Conservation (phyloP, 2,797 vertebrate genomes). For the Perodicticus potto region DNA sequence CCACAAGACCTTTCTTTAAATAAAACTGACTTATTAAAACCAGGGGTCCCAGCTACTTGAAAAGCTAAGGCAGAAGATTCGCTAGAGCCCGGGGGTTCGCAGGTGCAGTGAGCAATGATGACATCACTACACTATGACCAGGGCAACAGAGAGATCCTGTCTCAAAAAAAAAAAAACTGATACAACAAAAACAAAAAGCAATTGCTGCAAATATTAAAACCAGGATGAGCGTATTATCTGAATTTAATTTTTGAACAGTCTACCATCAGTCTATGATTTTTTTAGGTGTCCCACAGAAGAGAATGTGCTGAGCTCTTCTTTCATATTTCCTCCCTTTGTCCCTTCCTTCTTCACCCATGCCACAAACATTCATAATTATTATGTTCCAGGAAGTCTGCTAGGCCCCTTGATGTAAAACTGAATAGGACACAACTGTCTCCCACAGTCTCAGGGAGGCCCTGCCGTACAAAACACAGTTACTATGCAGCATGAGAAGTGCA, state of each 20-base stretch:
- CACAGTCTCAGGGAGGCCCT: neutral
- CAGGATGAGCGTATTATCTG: neutral
- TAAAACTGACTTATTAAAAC: neutral
- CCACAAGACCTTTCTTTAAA: neutral
- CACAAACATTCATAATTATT: neutral
- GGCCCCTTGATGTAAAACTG: neutral
- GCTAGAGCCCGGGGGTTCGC: too few relatives aligned
- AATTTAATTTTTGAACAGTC: neutral
- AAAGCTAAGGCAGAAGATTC: neutral
- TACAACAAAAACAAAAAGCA: slow-evolving; percentile 52
- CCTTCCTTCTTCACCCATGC: neutral
- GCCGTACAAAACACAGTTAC: neutral
- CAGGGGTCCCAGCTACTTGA: neutral
- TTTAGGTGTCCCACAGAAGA: slow-evolving; percentile 2
- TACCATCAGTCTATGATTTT: neutral
- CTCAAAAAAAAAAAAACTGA: neutral
- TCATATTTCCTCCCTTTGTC: neutral
- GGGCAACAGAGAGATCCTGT: neutral
- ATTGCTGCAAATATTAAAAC: neutral
- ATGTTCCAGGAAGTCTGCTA: neutral
- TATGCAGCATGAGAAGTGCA: neutral
- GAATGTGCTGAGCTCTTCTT: neutral
- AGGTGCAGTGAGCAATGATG: neutral
- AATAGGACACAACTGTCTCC: neutral
- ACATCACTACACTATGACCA: neutral